Percentiles rank a stretch among this genome's conserved stretches.
Evolutionary conservation across 2,113 vertebrate genomes (phyloP).

Genomic region (Ancistrus triradiatus): DNA sequence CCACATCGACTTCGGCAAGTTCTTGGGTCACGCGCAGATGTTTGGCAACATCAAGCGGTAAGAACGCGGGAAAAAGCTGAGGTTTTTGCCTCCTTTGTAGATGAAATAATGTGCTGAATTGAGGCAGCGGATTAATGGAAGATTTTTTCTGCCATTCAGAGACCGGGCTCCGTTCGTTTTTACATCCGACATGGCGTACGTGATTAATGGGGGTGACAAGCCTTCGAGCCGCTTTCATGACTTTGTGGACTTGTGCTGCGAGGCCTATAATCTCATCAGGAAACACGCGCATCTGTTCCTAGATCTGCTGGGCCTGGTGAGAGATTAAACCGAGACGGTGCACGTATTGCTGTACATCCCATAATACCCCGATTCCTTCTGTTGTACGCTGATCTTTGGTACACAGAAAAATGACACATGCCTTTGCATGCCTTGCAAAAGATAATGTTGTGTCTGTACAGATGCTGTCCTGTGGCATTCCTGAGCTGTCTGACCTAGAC

Average conservation of each 20-base stretch:
- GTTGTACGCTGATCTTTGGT: too few species aligned
- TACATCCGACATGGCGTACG: conserved; percentile 97
- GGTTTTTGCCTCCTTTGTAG: too few species aligned
- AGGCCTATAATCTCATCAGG: conserved; percentile 97
- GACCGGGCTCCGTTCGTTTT: conserved; percentile 96
- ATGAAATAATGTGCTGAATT: too few species aligned
- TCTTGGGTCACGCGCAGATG: conserved; percentile 97
- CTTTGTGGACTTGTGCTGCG: conserved; percentile 96
- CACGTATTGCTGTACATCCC: not conserved
- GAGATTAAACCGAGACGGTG: conserved; percentile 37
- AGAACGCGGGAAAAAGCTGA: conserved; percentile 39
- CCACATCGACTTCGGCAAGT: conserved; percentile 96
- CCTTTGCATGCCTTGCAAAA: too few species aligned
- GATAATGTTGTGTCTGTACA: conserved; percentile 43
- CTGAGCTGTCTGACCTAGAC: conserved; percentile 88
- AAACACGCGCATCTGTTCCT: conserved; percentile 97
- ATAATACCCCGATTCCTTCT: not conserved
- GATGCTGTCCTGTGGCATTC: conserved; percentile 97
- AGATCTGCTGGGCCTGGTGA: conserved; percentile 92
- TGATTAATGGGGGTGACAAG: conserved; percentile 96
- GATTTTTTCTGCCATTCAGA: conserved; percentile 62
- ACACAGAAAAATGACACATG: too few species aligned
- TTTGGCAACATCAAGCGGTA: conserved; percentile 97
- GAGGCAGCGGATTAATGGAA: too few species aligned
- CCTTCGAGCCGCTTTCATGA: conserved; percentile 97